Evolutionary conservation across 2,113 vertebrate genomes (phyloP), one percentile per base, ranked within the genome.

Genomic region (Zapus hudsonius): DNA sequence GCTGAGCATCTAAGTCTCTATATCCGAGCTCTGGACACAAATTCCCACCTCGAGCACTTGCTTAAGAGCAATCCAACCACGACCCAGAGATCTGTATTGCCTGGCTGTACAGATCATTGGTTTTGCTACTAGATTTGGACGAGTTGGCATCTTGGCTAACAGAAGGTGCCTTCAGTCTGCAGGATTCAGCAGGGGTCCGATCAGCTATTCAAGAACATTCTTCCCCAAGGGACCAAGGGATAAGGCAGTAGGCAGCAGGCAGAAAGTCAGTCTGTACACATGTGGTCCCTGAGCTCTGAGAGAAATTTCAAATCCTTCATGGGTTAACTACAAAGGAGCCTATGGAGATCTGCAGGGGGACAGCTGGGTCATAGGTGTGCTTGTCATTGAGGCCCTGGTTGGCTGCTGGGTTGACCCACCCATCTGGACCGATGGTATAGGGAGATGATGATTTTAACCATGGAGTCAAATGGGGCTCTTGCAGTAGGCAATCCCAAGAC

Each of bases 301-400:
- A 27, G 38, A 38, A 17, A 64, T 4, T 25, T 52, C 44, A 44
- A 38, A 10, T 25, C 33, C 42, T 64, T 36, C 0, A 3, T 22
- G 19, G 36, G 16, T 0, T 0, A 1, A 17, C 31, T 0, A 22
- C 2, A 15, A 11, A 44, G 0, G 7, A 29, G 27, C n/a, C 33
- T 42, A 15, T 15, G 64, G 66, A 64, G 22, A 4, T 0, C 9
- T 0, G 10, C 13, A 25, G 52, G 63, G 44, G 79, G 36, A 25
- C 4, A 19, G 36, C 59, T 3, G 95, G 38, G n/a, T 72, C 74
- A 12, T 25, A 0, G 0, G n/a, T 29, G 42, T 42, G 19, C 59
- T 66, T 78, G 57, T 23, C 59, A 27, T 0, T 22, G 25, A 0
- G 17, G 47, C 31, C 23, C 75, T 87, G 81, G 84, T 79, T 92